Evolutionary conservation across 2,888 invertebrate species (phyloP), one percentile per base, ranked within the genome.

Genomic region (Agrochola circellaris): DNA sequence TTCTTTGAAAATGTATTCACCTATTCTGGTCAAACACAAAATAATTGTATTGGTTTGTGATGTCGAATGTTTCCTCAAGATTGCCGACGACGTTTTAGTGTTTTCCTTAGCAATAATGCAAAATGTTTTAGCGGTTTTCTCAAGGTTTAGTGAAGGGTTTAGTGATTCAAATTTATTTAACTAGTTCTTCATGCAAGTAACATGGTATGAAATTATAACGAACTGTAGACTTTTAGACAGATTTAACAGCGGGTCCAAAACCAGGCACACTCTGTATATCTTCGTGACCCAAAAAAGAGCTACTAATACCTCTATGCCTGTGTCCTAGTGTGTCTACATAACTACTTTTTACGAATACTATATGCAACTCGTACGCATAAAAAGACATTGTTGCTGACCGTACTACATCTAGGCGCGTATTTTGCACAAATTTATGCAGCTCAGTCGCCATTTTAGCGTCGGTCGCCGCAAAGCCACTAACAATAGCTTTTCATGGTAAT

Each of bases 371-470:
- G 23, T 30, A 34, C 3, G 20, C 38, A 34, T 62, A 34, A 68
- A 68, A 13, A 0, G 13, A 45, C 26, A 45, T 17, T 68, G 48
- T 65, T 34, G 64, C 58, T 6, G 48, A 58, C 48, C 54, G 8
- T 30, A 73, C 81, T 30, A 23, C 38, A 73, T 62, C 54, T 0
- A 58, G 61, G 42, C 70, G 20, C 26, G 45, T 75, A 86, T 73
- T 83, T 66, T 58, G 77, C 58, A 42, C 70, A 75, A 86, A 85
- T 84, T 61, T 84, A 87, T 87, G 73, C 87, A 77, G 60, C 67
- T 13, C 65, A 5, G 70, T 48, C 68, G 72, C 62, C 69, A 86
- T 75, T 85, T 82, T 45, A 64, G 48, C 42, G 67, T 56, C 48
- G 17, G 45, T n/a, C 61, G 13, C 73, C 75, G 23, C 79, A 77